A percentile compares a stretch with the other conserved stretches of the same genome.
Evolutionary conservation across 2,113 vertebrate species (phyloP).

Genomic region (Callorhinus ursinus): DNA sequence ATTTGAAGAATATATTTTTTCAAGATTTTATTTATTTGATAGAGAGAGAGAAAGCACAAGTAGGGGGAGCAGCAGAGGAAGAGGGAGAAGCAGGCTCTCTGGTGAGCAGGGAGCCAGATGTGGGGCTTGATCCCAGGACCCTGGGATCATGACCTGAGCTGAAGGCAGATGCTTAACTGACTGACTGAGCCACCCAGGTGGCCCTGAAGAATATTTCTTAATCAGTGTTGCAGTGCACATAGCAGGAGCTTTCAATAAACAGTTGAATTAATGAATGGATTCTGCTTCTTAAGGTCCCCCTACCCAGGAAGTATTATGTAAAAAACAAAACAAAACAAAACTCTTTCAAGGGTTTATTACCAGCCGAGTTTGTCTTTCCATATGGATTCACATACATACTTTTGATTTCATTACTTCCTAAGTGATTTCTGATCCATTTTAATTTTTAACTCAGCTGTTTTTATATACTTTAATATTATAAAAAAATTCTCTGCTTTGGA

Average conservation of each 20-base stretch:
- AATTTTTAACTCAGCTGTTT: not conserved
- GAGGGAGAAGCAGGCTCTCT: no score
- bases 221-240: not conserved
- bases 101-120: no score
- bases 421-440: slow-evolving; percentile 13
- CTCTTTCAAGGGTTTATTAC: not conserved
- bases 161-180: no score
- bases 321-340: not conserved
- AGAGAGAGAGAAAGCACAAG: not conserved
- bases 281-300: not conserved
- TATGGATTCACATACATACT: not conserved
- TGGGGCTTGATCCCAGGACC: no score
- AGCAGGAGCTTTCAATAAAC: not conserved
- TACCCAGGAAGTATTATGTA: not conserved
- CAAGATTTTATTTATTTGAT: not conserved
- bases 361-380: not conserved
- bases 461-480: slow-evolving; percentile 41
- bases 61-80: no score
- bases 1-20: not conserved
- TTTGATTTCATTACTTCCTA: slow-evolving; percentile 45
- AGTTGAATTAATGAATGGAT: not conserved
- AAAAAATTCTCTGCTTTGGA: not conserved
- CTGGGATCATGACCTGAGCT: no score
- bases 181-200: no score
- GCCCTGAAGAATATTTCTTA: slow-evolving; percentile 1